These are phyloP conservation scores for Erebia ligea DNA, from an alignment of 2,888 invertebrate genomes.

Conservation along the genomic window DNA sequence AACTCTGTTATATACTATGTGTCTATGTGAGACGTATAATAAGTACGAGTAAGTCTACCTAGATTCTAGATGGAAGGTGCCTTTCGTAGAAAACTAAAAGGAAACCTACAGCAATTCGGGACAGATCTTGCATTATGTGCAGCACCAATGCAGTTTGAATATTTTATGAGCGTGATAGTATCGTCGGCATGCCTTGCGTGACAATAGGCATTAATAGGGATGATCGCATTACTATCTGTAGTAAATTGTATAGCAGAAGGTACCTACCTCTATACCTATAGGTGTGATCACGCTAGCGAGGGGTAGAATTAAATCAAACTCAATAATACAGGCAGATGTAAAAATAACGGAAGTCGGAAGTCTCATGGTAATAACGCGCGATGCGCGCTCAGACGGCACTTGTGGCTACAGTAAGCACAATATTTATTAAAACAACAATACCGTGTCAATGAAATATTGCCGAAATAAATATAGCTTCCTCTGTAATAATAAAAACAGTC, in stretches of 20 bases:
- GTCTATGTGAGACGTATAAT: too few species aligned
- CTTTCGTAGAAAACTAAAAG: not conserved
- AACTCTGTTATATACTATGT: too few species aligned
- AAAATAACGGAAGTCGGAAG: slow-evolving; percentile 1
- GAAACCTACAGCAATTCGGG: not conserved
- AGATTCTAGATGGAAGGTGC: too few species aligned
- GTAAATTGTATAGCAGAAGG: not conserved
- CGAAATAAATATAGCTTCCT: slow-evolving; percentile 20
- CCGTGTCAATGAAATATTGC: slow-evolving; percentile 13
- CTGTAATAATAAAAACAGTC: not conserved
- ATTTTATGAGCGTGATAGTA: slow-evolving; percentile 2
- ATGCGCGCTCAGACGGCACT: not conserved
- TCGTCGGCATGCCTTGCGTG: not conserved
- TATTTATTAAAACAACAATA: slow-evolving; percentile 27
- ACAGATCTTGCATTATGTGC: not conserved
- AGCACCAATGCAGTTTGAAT: not conserved
- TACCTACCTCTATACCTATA: not conserved
- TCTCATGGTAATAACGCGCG: not conserved
- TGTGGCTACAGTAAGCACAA: not conserved
- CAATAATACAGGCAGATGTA: slow-evolving; percentile 1
- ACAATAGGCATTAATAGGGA: slow-evolving; percentile 15
- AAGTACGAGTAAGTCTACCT: too few species aligned
- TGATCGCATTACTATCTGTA: slow-evolving; percentile 20
- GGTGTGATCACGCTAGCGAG: slow-evolving; percentile 7
- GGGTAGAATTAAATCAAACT: slow-evolving; percentile 18